Conservation (phyloP, 2,797 vertebrate species). For the Chromobotia macracanthus region DNA sequence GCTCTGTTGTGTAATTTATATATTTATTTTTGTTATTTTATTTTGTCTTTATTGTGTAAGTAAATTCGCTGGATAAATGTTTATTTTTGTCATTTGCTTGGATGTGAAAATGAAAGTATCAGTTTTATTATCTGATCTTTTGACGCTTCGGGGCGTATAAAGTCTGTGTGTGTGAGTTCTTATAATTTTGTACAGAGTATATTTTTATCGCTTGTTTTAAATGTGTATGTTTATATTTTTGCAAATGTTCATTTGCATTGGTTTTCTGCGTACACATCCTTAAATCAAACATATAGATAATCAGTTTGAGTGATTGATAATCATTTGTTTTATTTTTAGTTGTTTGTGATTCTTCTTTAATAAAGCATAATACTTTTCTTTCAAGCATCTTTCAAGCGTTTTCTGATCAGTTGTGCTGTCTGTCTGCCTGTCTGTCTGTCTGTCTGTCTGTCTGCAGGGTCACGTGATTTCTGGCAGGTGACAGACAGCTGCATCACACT, state of each 20-base stretch:
- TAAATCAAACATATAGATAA: neutral
- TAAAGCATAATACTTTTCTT: no score
- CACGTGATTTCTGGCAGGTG: conserved; percentile 55
- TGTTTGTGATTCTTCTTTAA: neutral
- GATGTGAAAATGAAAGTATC: neutral
- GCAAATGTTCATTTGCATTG: neutral
- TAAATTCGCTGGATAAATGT: neutral
- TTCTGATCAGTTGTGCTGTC: no score
- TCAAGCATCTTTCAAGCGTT: no score
- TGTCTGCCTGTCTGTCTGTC: no score
- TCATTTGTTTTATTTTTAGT: neutral
- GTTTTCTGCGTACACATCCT: neutral
- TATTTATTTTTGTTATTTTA: neutral
- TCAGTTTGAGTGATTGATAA: no score
- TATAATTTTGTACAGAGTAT: no score
- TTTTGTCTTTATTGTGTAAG: no score
- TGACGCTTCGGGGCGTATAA: no score
- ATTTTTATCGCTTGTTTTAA: no score
- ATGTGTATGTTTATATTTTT: no score
- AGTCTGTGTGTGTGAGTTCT: neutral
- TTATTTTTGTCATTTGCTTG: neutral
- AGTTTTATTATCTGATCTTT: no score
- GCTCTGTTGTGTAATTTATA: no score
- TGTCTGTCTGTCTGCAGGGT: conserved; percentile 62
- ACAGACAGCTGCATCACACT: conserved; percentile 29